Conservation (phyloP, 2,888 invertebrate species). For the Antheraea yamamai region DNA sequence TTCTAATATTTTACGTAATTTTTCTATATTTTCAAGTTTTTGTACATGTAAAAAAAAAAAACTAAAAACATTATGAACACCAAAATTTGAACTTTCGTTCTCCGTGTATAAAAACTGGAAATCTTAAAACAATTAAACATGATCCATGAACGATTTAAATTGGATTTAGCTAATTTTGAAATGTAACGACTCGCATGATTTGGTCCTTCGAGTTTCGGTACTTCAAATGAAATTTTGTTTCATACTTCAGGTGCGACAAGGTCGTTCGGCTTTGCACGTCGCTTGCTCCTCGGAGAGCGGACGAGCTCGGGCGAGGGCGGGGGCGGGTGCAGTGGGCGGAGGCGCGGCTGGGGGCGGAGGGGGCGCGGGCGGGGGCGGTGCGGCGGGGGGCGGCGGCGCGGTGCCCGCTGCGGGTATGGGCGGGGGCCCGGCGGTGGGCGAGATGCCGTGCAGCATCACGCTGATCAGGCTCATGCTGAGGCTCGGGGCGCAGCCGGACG, state of each 20-base stretch:
- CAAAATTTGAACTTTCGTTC: too few species aligned
- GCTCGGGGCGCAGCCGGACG: conserved; percentile 92
- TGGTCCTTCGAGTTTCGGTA: too few species aligned
- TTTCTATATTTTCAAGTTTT: too few species aligned
- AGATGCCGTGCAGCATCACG: conserved; percentile 43
- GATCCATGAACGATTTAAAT: too few species aligned
- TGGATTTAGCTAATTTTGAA: too few species aligned
- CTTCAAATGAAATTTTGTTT: neutral
- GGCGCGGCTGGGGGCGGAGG: conserved; percentile 46
- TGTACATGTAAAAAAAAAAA: too few species aligned
- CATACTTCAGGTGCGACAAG: conserved; percentile 80
- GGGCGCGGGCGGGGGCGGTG: conserved; percentile 85
- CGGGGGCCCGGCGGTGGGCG: conserved; percentile 87
- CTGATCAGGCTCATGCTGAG: conserved; percentile 87
- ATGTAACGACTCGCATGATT: too few species aligned
- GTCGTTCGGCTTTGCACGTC: conserved; percentile 89
- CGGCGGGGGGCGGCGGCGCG: conserved; percentile 4
- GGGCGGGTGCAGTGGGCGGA: conserved; percentile 85
- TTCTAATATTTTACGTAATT: too few species aligned
- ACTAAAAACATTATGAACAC: too few species aligned
- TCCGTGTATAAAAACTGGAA: too few species aligned
- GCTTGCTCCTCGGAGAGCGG: conserved; percentile 90
- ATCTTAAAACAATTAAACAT: too few species aligned
- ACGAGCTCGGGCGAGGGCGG: conserved; percentile 52
- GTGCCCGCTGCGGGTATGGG: conserved; percentile 89